These are phyloP conservation scores for Apamea crenata DNA, from an alignment of 2,888 invertebrate genomes.

Conservation along the genomic window DNA sequence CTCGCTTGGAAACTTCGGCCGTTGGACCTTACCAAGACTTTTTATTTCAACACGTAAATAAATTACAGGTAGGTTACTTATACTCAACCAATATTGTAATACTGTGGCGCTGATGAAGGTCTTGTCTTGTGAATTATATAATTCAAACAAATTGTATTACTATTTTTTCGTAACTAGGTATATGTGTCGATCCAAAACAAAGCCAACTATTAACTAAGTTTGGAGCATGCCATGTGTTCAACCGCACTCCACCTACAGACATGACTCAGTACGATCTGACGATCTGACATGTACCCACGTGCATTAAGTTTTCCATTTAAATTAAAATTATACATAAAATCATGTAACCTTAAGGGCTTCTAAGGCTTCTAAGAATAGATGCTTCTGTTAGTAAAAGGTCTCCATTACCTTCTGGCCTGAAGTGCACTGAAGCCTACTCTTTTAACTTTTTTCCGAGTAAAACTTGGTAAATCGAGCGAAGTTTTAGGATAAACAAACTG, in stretches of 20 bases:
- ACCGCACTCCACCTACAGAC: conserved; percentile 27
- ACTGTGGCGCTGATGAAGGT: not conserved
- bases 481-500: too few relatives aligned
- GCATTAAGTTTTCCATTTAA: conserved; percentile 25
- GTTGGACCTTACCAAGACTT: conserved; percentile 44
- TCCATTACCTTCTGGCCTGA: not conserved
- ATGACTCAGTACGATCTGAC: conserved; percentile 32
- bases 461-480: not conserved
- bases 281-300: conserved; percentile 6
- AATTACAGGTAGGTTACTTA: conserved; percentile 2
- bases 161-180: not conserved
- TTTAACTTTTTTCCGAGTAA: not conserved
- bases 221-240: conserved; percentile 12
- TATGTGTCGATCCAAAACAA: conserved; percentile 17
- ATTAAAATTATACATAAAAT: conserved; percentile 7
- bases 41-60: conserved; percentile 41
- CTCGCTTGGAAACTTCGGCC: conserved; percentile 52
- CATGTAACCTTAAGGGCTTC: not conserved
- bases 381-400: not conserved
- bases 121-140: not conserved
- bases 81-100: too few relatives aligned
- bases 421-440: not conserved
- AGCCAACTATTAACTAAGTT: not conserved
- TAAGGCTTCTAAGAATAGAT: conserved; percentile 1
- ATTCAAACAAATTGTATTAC: not conserved